Conservation (phyloP, 2,113 vertebrate species). For the Hippolais icterina region DNA sequence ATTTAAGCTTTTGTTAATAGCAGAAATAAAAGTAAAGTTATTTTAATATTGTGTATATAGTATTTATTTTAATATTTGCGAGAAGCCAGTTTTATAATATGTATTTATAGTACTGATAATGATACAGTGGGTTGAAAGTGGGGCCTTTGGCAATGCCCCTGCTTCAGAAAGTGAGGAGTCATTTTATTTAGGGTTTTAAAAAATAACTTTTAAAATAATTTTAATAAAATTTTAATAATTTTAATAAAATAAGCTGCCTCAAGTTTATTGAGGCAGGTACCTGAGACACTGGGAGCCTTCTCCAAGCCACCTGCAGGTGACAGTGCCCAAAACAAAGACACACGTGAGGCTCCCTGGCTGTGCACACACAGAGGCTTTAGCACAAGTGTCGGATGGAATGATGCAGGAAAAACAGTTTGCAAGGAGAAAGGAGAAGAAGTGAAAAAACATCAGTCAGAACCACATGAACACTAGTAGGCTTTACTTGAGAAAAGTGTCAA, state of each 20-base stretch:
- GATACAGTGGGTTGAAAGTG: background rate
- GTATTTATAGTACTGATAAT: background rate
- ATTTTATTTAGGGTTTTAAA: too few relatives aligned
- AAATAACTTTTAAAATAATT: too few relatives aligned
- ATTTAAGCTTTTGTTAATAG: background rate
- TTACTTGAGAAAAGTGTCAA: background rate
- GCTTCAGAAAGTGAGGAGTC: background rate
- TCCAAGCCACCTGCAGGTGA: accelerated
- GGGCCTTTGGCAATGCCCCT: background rate
- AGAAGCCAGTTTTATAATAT: background rate
- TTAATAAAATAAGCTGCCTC: too few relatives aligned
- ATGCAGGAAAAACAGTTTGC: background rate
- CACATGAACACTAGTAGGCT: background rate
- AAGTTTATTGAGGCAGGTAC: background rate
- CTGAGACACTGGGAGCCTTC: background rate
- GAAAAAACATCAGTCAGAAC: background rate
- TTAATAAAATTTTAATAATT: too few relatives aligned
- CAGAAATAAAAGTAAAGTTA: background rate
- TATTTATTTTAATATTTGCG: background rate
- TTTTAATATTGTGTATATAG: background rate
- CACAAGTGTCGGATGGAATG: background rate
- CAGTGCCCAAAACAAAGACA: background rate
- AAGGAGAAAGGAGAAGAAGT: background rate
- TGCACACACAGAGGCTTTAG: background rate
- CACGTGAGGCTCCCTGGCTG: background rate